Conservation (phyloP, 2,113 vertebrate species). For the Brachyhypopomus gauderio region DNA sequence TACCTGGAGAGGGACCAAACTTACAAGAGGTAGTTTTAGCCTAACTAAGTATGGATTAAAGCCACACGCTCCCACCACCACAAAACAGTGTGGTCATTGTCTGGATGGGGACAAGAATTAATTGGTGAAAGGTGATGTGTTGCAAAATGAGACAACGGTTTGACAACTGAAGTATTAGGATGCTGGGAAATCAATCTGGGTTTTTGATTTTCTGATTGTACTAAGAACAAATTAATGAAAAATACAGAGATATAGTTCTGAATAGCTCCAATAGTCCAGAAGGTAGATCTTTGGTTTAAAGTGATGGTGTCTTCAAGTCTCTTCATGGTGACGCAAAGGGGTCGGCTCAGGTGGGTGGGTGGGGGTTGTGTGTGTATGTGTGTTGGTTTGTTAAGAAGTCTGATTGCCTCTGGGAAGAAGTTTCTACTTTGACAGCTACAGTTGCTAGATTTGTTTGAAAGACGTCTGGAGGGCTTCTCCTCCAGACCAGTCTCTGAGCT, state of each 20-base stretch:
- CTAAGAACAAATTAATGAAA: not conserved
- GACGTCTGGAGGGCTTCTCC: not conserved
- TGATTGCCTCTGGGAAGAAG: no score
- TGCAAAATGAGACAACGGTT: slow-evolving; percentile 26
- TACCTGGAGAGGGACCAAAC: slow-evolving; percentile 2
- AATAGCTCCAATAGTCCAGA: not conserved
- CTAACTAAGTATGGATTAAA: slow-evolving; percentile 43
- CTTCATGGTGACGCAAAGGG: no score
- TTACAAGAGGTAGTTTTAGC: slow-evolving; percentile 47
- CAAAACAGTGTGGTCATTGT: slow-evolving; percentile 54
- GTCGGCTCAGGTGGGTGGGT: no score
- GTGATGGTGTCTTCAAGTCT: no score
- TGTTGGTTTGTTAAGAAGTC: no score
- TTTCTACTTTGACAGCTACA: no score
- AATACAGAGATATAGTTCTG: not conserved
- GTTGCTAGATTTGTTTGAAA: not conserved
- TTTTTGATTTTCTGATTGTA: not conserved
- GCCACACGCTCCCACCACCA: slow-evolving; percentile 40
- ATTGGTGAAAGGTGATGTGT: slow-evolving; percentile 48
- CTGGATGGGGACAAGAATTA: slow-evolving; percentile 40
- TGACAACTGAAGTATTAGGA: not conserved
- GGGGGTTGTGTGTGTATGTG: no score
- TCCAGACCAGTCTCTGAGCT: not conserved
- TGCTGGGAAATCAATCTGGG: not conserved
- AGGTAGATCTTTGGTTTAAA: no score